A percentile compares a stretch with the other conserved stretches of the same genome.
phyloP scores from a whole-genome alignment of 2,888 invertebrate genomes.

The Clepsis dumicolana region DNA sequence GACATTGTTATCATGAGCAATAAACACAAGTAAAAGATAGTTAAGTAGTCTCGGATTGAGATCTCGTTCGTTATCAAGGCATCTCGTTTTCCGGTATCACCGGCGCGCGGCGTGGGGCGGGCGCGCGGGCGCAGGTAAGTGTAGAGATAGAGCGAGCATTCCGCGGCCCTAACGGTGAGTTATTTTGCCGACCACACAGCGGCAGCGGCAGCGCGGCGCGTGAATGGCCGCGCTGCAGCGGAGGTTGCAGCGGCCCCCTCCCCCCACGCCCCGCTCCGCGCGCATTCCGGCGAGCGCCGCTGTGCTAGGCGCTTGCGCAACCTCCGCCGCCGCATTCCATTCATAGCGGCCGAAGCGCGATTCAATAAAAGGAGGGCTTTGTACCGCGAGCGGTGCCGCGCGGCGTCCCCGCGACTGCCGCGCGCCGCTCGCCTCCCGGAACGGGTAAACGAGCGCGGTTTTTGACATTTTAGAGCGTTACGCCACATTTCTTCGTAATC shows the following conservation, averaged over 20 bases:
- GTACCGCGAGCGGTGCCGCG: conserved; percentile 38
- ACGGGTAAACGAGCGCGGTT: conserved; percentile 73
- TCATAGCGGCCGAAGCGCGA: conserved; percentile 75
- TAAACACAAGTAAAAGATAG: conserved; percentile 48
- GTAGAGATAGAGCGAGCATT: conserved; percentile 81
- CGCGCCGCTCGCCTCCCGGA: conserved; percentile 63
- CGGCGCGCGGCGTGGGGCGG: conserved; percentile 46
- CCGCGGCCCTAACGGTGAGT: conserved; percentile 83
- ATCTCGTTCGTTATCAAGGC: conserved; percentile 59
- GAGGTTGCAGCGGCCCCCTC: conserved; percentile 73
- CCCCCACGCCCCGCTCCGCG: conserved; percentile 53
- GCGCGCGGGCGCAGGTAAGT: conserved; percentile 49
- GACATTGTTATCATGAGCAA: conserved; percentile 33
- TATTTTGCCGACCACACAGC: conserved; percentile 78
- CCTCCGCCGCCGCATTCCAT: conserved; percentile 83
- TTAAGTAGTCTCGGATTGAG: conserved; percentile 54
- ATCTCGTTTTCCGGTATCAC: conserved; percentile 58
- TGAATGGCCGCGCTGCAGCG: conserved; percentile 84
- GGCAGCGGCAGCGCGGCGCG: conserved; percentile 62
- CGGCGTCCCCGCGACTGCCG: conserved; percentile 33
- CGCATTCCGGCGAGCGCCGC: conserved; percentile 71
- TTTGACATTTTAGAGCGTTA: conserved; percentile 82
- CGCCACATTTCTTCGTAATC: conserved; percentile 82
- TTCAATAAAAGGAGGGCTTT: conserved; percentile 49
- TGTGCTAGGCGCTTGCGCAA: conserved; percentile 80